A percentile compares a stretch with the other conserved stretches of the same genome.
These are phyloP conservation scores for Cyprinodon variegatus DNA, from an alignment of 2,113 vertebrate species.

Conservation along the genomic window DNA sequence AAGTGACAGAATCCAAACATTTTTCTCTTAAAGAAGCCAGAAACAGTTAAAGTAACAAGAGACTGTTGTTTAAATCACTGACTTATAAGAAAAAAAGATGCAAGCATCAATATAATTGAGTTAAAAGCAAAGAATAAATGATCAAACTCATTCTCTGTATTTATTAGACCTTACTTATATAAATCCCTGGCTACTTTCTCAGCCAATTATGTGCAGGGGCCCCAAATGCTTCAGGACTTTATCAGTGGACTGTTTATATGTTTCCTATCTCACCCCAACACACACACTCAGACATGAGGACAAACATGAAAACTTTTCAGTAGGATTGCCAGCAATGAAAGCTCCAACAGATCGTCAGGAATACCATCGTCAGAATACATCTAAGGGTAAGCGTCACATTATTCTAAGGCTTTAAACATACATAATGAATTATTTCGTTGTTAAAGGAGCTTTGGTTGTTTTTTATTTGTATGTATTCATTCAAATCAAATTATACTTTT, in stretches of 20 bases:
- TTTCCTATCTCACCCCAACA: constrained; percentile 60
- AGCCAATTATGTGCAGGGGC: constrained; percentile 75
- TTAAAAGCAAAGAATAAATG: constrained; percentile 1
- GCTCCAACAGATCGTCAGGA: constrained; percentile 38
- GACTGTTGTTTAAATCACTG: background rate
- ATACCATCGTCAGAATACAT: constrained; percentile 24
- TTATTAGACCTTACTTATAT: constrained; percentile 40
- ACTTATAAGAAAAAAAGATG: background rate
- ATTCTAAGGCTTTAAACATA: background rate
- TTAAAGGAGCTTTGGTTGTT: background rate
- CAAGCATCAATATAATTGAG: no score
- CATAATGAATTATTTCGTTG: background rate
- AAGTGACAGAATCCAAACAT: background rate
- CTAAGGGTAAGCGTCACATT: constrained; percentile 57
- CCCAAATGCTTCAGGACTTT: constrained; percentile 66
- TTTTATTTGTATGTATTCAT: background rate
- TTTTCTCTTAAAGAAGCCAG: background rate
- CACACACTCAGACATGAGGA: constrained; percentile 48
- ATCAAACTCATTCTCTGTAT: constrained; percentile 13
- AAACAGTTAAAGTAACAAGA: background rate
- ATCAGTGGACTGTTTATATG: constrained; percentile 80
- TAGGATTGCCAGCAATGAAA: constrained; percentile 59
- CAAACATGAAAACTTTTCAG: constrained; percentile 59
- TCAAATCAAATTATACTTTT: background rate
- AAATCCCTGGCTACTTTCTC: constrained; percentile 70